A percentile compares a stretch with the other conserved stretches of the same genome.
phyloP scores from a whole-genome alignment of 2,888 invertebrate genomes.

The Eupithecia pulchellata region DNA sequence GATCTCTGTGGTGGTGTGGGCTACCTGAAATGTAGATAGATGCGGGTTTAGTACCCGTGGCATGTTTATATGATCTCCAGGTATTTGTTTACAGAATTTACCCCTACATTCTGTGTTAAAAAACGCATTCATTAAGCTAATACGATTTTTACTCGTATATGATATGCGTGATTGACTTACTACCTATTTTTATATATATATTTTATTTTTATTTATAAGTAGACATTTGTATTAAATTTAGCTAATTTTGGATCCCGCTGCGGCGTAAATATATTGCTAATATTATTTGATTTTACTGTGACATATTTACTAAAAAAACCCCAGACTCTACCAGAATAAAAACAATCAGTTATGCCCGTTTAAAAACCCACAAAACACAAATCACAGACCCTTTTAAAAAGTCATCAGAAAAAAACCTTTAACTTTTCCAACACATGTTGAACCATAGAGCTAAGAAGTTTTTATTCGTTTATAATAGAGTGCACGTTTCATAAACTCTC shows the following conservation, averaged over 20 bases:
- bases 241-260: too few species aligned
- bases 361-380: background rate
- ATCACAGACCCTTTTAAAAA: slow-evolving; percentile 11
- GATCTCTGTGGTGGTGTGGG: background rate
- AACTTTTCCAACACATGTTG: slow-evolving; percentile 16
- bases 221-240: background rate
- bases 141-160: too few species aligned
- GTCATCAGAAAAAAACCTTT: background rate
- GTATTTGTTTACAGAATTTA: too few species aligned
- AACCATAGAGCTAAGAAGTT: slow-evolving; percentile 13
- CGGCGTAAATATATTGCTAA: too few species aligned
- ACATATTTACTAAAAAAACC: background rate
- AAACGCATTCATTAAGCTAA: too few species aligned
- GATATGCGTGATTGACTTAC: too few species aligned
- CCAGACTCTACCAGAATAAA: background rate
- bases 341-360: background rate
- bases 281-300: background rate
- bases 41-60: background rate
- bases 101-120: background rate
- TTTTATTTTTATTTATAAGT: background rate
- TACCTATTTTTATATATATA: too few species aligned
- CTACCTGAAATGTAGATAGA: background rate
- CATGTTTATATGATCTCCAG: background rate
- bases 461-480: slow-evolving; percentile 18
- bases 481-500: slow-evolving; percentile 14